These are phyloP conservation scores for Blastobasis lacticolella DNA, from an alignment of 2,888 invertebrate species.

Conservation along the genomic window DNA sequence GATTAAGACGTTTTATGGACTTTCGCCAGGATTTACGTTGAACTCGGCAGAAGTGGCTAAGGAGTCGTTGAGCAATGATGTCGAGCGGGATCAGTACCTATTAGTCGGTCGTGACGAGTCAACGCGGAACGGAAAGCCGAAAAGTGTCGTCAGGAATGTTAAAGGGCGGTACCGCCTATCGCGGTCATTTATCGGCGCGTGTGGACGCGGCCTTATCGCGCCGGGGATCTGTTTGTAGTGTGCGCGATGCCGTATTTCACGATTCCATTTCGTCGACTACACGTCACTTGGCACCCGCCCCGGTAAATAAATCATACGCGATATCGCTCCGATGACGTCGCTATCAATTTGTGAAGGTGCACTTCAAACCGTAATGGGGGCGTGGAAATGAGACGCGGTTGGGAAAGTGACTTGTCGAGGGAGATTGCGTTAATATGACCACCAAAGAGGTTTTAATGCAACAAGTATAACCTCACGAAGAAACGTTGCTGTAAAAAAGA, in stretches of 20 bases:
- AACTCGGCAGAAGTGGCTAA: constrained; percentile 7
- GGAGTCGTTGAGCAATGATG: neutral
- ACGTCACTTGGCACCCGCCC: constrained; percentile 39
- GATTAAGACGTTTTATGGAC: constrained; percentile 30
- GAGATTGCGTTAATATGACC: neutral
- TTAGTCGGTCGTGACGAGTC: no score
- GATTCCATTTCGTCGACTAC: constrained; percentile 44
- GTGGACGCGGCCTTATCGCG: constrained; percentile 34
- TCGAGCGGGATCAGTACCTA: no score
- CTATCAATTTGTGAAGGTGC: no score
- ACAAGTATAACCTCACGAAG: no score
- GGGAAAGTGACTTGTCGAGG: no score
- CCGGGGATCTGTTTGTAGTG: constrained; percentile 41
- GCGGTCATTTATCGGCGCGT: constrained; percentile 46
- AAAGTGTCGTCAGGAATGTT: constrained; percentile 18
- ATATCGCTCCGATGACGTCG: no score
- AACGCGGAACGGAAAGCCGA: constrained; percentile 5
- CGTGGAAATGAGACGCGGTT: neutral
- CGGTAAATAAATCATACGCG: neutral
- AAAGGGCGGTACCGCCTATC: constrained; percentile 33
- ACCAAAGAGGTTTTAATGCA: neutral
- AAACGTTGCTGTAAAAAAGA: no score
- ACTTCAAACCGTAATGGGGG: no score
- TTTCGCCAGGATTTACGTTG: constrained; percentile 25
- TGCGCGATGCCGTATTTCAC: constrained; percentile 32